Conservation (phyloP, 1,140 invertebrate genomes). For the Pentalonia nigronervosa region DNA sequence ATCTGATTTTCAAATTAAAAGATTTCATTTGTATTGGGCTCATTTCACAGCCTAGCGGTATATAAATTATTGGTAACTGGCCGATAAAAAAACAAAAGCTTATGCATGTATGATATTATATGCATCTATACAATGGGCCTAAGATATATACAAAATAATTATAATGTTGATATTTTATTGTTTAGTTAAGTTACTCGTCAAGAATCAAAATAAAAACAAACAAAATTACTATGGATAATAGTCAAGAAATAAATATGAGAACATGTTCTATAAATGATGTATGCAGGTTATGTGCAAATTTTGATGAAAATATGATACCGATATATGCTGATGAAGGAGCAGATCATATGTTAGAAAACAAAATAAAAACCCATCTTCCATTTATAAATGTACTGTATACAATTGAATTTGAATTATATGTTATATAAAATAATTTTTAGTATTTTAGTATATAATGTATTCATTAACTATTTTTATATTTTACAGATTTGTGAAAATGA, state of each 20-base stretch:
- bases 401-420: not conserved
- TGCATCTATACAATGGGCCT: not conserved
- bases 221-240: not conserved
- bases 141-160: not conserved
- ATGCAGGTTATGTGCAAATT: constrained; percentile 69
- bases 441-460: not conserved
- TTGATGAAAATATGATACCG: constrained; percentile 66
- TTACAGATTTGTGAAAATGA: constrained; percentile 68
- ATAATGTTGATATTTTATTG: not conserved
- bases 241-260: not conserved
- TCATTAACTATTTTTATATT: constrained; percentile 3
- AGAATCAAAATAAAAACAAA: constrained; percentile 31
- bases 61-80: no score
- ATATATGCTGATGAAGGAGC: constrained; percentile 69
- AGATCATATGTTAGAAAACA: constrained; percentile 67
- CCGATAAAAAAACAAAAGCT: no score
- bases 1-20: not conserved
- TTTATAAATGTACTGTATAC: constrained; percentile 62
- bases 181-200: not conserved
- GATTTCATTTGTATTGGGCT: not conserved
- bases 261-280: constrained; percentile 60
- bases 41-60: not conserved
- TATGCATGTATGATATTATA: not conserved
- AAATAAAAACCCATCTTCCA: constrained; percentile 70
- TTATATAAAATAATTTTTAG: not conserved